Evolutionary conservation across 2,113 vertebrate species (phyloP).

Genomic region (Nerophis lumbriciformis): DNA sequence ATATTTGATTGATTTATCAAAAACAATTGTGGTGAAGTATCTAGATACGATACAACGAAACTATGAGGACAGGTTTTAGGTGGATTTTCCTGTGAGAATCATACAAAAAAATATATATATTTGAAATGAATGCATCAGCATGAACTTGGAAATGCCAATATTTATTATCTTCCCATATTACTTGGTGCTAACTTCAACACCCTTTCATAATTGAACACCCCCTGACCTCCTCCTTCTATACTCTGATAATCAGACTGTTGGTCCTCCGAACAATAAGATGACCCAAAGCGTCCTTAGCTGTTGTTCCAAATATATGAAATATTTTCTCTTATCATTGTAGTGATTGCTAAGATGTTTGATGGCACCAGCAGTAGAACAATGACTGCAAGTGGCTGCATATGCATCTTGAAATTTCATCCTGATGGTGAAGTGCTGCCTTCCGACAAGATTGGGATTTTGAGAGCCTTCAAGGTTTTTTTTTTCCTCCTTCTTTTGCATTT

Average conservation of each 20-base stretch:
- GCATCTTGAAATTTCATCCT: background rate
- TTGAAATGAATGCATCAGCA: too few relatives aligned
- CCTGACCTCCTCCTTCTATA: background rate
- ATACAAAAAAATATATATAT: too few relatives aligned
- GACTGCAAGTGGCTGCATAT: background rate
- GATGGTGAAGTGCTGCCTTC: background rate
- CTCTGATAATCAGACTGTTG: background rate
- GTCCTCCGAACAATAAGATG: background rate
- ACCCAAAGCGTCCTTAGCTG: background rate
- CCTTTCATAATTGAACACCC: too few relatives aligned
- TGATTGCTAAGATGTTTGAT: background rate
- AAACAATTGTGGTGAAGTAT: too few relatives aligned
- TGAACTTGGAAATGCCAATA: too few relatives aligned
- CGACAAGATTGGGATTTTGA: constrained; percentile 1
- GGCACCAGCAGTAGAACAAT: background rate
- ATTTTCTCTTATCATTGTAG: background rate
- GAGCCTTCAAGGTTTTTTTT: background rate
- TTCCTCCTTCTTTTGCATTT: background rate
- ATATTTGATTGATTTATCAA: too few relatives aligned
- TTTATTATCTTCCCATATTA: too few relatives aligned
- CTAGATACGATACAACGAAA: too few relatives aligned
- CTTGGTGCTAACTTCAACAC: too few relatives aligned
- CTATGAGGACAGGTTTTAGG: too few relatives aligned
- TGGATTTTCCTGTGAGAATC: too few relatives aligned
- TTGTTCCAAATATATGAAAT: background rate